Percentiles rank a stretch among this genome's conserved stretches.
Conservation (phyloP, 2,113 vertebrate genomes). For the Poecilia latipinna region DNA sequence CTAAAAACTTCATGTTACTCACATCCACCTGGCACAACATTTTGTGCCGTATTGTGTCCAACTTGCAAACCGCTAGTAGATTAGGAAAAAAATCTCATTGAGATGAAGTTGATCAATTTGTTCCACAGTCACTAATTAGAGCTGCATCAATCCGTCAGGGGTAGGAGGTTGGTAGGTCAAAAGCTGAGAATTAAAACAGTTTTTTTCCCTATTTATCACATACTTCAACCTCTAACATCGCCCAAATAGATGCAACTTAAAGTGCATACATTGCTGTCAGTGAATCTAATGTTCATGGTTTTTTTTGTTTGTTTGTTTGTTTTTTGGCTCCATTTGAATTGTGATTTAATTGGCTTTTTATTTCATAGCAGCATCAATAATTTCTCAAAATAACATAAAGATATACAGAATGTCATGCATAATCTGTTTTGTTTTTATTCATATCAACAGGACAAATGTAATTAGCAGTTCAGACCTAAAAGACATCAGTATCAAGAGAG, state of each 20-base stretch:
- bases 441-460: neutral
- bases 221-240: neutral
- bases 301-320: too few relatives aligned
- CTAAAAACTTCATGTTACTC: constrained; percentile 20
- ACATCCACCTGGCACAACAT: neutral
- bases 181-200: too few relatives aligned
- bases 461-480: too few relatives aligned
- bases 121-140: constrained; percentile 1
- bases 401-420: too few relatives aligned
- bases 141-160: neutral
- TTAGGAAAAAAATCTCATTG: constrained; percentile 23
- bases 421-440: neutral
- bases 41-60: neutral
- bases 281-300: too few relatives aligned
- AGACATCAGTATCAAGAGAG: neutral
- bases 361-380: too few relatives aligned
- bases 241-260: neutral
- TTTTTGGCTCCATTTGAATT: too few relatives aligned
- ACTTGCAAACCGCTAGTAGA: constrained; percentile 4
- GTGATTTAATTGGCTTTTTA: too few relatives aligned
- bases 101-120: constrained; percentile 24
- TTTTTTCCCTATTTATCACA: too few relatives aligned
- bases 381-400: too few relatives aligned
- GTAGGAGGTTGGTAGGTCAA: too few relatives aligned
- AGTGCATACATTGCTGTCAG: too few relatives aligned